Conservation (phyloP, 2,797 vertebrate genomes). For the Myripristis jacobus region DNA sequence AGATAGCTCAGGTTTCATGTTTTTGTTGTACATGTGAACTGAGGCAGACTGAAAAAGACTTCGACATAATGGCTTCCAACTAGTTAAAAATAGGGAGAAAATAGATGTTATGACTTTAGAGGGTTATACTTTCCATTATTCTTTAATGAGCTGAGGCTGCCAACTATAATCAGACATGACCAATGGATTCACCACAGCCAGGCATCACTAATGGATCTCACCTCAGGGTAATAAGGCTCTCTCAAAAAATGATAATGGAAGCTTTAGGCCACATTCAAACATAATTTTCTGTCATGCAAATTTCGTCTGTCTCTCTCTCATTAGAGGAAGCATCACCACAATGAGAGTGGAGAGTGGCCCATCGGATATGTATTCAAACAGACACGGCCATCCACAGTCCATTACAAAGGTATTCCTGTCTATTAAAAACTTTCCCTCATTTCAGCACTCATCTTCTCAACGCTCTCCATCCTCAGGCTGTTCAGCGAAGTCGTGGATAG, state of each 20-base stretch:
- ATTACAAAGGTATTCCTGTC: slow-evolving; percentile 43
- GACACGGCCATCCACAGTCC: slow-evolving; percentile 47
- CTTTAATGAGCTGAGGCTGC: slow-evolving; percentile 58
- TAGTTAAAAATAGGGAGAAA: slow-evolving; percentile 30
- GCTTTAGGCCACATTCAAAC: slow-evolving; percentile 46
- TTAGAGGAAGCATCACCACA: slow-evolving; percentile 18
- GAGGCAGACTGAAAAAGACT: slow-evolving; percentile 13
- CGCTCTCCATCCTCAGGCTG: slow-evolving; percentile 43
- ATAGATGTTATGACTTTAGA: slow-evolving; percentile 37
- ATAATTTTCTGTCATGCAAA: slow-evolving; percentile 33
- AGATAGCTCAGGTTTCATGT: neutral
- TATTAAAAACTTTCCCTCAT: slow-evolving; percentile 42
- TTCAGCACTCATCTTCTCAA: slow-evolving; percentile 35
- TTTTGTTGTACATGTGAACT: slow-evolving; percentile 6
- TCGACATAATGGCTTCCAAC: slow-evolving; percentile 24
- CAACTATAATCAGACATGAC: slow-evolving; percentile 55
- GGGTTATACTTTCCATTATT: slow-evolving; percentile 50
- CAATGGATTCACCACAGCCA: slow-evolving; percentile 62
- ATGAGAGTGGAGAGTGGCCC: slow-evolving; percentile 5
- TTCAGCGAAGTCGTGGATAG: slow-evolving; percentile 28
- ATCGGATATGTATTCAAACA: slow-evolving; percentile 36
- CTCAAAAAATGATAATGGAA: slow-evolving; percentile 59
- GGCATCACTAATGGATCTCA: slow-evolving; percentile 65
- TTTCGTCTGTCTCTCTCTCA: slow-evolving; percentile 16
- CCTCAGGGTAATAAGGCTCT: slow-evolving; percentile 58